Conservation (phyloP, 2,888 invertebrate genomes). For the Platycnemis pennipes region DNA sequence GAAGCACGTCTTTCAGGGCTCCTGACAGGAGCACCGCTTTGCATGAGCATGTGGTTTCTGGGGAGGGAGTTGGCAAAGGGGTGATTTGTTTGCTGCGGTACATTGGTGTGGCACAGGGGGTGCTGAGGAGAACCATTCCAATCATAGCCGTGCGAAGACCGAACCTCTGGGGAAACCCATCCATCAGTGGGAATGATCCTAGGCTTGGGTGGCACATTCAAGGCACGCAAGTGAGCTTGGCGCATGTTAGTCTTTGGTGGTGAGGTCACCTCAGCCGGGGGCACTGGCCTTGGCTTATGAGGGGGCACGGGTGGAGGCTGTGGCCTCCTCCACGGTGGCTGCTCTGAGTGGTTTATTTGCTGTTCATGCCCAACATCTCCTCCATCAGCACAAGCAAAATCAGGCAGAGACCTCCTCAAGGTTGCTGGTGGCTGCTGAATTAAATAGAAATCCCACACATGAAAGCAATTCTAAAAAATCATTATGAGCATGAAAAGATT, state of each 20-base stretch:
- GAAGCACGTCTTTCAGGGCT: slow-evolving; percentile 53
- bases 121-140: slow-evolving; percentile 60
- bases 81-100: slow-evolving; percentile 31
- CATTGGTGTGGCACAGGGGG: slow-evolving; percentile 21
- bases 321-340: slow-evolving; percentile 70
- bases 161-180: slow-evolving; percentile 85
- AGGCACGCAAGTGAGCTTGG: slow-evolving; percentile 80
- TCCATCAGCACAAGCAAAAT: slow-evolving; percentile 53
- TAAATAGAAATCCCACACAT: not conserved
- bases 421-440: slow-evolving; percentile 47
- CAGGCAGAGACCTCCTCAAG: slow-evolving; percentile 65
- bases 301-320: slow-evolving; percentile 75
- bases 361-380: slow-evolving; percentile 47
- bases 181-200: slow-evolving; percentile 86
- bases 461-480: not conserved
- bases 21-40: slow-evolving; percentile 12
- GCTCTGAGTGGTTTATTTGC: slow-evolving; percentile 38
- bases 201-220: slow-evolving; percentile 90
- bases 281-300: slow-evolving; percentile 75
- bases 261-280: slow-evolving; percentile 68
- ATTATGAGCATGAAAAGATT: too few relatives aligned
- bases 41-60: slow-evolving; percentile 53
- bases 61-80: slow-evolving; percentile 58
- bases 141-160: slow-evolving; percentile 37
- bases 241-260: slow-evolving; percentile 45